phyloP scores from a whole-genome alignment of 1,140 invertebrate genomes.

The Ctenoplectra terminalis region DNA sequence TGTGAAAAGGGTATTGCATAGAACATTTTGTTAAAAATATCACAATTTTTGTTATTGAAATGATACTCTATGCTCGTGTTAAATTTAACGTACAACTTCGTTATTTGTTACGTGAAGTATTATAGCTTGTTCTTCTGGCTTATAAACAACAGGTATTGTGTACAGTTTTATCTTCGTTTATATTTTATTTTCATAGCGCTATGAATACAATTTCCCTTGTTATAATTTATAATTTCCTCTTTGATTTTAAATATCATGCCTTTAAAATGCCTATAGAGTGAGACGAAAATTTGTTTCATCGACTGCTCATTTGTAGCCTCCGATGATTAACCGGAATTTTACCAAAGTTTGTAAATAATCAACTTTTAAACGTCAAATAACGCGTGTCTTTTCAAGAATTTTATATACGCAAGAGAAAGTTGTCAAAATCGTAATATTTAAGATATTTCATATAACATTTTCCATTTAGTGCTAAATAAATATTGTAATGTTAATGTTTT shows the following conservation, averaged over 20 bases:
- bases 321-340: neutral
- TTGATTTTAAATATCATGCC: conserved; percentile 32
- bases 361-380: neutral
- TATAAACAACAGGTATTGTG: neutral
- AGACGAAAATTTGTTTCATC: conserved; percentile 16
- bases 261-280: neutral
- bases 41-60: too few relatives aligned
- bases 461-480: too few relatives aligned
- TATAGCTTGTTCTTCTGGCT: neutral
- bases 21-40: too few relatives aligned
- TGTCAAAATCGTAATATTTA: too few relatives aligned
- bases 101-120: too few relatives aligned
- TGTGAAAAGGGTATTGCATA: too few relatives aligned
- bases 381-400: too few relatives aligned
- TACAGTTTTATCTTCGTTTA: neutral
- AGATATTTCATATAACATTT: too few relatives aligned
- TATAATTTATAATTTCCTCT: neutral
- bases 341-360: neutral
- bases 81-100: too few relatives aligned
- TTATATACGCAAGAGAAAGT: too few relatives aligned
- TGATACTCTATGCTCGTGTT: too few relatives aligned
- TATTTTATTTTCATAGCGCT: conserved; percentile 15
- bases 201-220: conserved; percentile 4
- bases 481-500: too few relatives aligned
- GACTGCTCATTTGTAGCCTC: neutral